Evolutionary conservation across 2,113 vertebrate genomes (phyloP), one percentile per base, ranked within the genome.

Genomic region (Ploceus nigricollis): DNA sequence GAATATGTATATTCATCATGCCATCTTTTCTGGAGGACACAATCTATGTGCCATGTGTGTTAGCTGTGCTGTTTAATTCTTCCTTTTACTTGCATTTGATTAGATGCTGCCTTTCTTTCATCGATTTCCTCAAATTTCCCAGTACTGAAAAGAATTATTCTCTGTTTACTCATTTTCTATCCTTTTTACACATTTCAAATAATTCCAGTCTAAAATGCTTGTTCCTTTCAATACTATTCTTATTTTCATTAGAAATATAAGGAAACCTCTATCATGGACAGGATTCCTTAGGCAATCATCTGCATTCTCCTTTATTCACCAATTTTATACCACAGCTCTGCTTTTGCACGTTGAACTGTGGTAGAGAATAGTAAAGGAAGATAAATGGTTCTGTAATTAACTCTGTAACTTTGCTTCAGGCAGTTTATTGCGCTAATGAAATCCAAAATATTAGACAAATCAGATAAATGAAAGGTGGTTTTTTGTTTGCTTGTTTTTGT

Each of bases 351-450:
- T 31, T 65, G 37, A 87, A 65, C 28, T 53, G 44, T 35, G 22
- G 33, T 69, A 81, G 31, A 77, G 22, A 83, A 71, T 1, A 61
- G 2, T 45, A 84, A 78, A 79, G n/a, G 40, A 87, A 87, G 57
- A 92, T 35, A 61, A 93, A 94, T 63, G 28, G 30, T 85, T 71
- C 64, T 71, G 48, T 94, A 89, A 96, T 80, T 92, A 93, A 60
- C 50, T 53, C 30, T 68, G 80, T 42, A 87, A 77, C 11, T 89
- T 87, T 81, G n/a, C 39, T 65, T 82, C 58, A 69, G 85, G 73
- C 40, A 78, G 15, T 48, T 89, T 92, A 61, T 54, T 40, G 33
- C 65, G 37, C 35, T 70, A 94, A 91, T 5, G 28, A 86, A 94
- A 61, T 66, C 42, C 8, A 83, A 33, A 72, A 35, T 31, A 35